phyloP scores from a whole-genome alignment of 2,888 invertebrate genomes.

The Camptogramma bilineatum region DNA sequence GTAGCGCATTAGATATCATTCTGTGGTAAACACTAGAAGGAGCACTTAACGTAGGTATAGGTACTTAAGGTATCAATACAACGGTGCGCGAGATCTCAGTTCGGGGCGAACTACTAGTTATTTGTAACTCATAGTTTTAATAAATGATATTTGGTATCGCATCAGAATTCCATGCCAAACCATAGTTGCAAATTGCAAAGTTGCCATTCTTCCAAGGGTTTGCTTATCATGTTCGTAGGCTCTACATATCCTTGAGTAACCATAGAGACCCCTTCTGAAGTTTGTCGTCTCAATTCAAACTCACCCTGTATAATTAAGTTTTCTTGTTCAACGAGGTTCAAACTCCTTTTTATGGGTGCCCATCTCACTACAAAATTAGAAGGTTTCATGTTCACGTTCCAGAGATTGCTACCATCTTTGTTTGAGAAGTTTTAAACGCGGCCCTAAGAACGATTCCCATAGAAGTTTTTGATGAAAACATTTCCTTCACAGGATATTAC shows the following conservation, averaged over 20 bases:
- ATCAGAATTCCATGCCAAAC: too few relatives aligned
- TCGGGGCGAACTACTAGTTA: too few relatives aligned
- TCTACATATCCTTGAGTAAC: neutral
- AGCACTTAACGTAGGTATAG: too few relatives aligned
- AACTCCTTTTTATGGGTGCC: slow-evolving; percentile 16
- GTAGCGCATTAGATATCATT: too few relatives aligned
- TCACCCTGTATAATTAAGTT: neutral
- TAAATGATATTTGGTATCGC: too few relatives aligned
- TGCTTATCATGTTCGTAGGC: neutral
- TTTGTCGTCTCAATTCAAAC: neutral
- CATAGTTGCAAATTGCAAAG: too few relatives aligned
- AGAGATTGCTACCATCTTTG: slow-evolving; percentile 31
- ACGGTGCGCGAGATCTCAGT: too few relatives aligned
- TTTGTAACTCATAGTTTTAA: too few relatives aligned
- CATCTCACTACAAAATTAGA: slow-evolving; percentile 27
- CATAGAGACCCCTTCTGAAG: neutral
- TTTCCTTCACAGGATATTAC: slow-evolving; percentile 35
- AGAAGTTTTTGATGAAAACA: slow-evolving; percentile 45
- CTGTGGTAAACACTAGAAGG: too few relatives aligned
- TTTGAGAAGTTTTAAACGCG: slow-evolving; percentile 41
- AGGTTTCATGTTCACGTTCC: slow-evolving; percentile 27
- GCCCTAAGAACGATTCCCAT: slow-evolving; percentile 38
- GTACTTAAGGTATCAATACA: too few relatives aligned
- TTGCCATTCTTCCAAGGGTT: neutral
- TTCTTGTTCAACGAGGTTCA: neutral